These are phyloP conservation scores for Cephalotes varians DNA, from an alignment of 2,888 invertebrate genomes.

Conservation along the genomic window DNA sequence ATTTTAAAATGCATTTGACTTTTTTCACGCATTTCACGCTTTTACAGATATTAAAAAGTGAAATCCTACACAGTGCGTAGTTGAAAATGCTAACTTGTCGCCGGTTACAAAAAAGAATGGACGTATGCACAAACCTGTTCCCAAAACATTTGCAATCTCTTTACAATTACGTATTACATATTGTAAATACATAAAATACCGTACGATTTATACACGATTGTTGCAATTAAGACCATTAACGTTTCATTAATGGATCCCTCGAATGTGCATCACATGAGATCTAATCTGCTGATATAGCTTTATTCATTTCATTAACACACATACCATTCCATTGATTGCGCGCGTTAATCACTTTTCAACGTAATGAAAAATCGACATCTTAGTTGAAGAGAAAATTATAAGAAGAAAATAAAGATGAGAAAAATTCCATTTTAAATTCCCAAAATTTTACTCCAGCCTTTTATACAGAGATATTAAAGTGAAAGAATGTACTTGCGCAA, in stretches of 20 bases:
- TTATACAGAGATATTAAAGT: not conserved
- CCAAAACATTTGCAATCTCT: not conserved
- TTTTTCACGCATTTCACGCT: slow-evolving; percentile 6
- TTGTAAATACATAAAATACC: not conserved
- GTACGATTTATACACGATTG: not conserved
- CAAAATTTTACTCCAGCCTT: not conserved
- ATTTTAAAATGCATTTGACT: slow-evolving; percentile 21
- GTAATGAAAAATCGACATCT: slow-evolving; percentile 18
- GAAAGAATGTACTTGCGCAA: not conserved
- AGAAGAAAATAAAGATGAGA: not conserved
- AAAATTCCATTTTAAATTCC: not conserved
- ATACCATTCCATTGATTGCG: not conserved
- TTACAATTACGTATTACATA: not conserved
- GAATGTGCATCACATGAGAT: not conserved
- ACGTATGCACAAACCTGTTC: not conserved
- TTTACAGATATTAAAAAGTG: slow-evolving; percentile 33
- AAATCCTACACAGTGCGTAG: slow-evolving; percentile 4
- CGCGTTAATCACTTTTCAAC: slow-evolving; percentile 6
- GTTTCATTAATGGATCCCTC: not conserved
- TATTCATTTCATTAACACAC: not conserved
- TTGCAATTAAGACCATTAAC: not conserved
- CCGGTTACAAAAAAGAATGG: not conserved
- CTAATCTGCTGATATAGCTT: not conserved
- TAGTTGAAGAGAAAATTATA: no score
- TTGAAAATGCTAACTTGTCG: slow-evolving; percentile 21